Percentiles rank a stretch among this genome's conserved stretches.
phyloP scores from a whole-genome alignment of 1,140 invertebrate genomes.

The Atta colombica region DNA sequence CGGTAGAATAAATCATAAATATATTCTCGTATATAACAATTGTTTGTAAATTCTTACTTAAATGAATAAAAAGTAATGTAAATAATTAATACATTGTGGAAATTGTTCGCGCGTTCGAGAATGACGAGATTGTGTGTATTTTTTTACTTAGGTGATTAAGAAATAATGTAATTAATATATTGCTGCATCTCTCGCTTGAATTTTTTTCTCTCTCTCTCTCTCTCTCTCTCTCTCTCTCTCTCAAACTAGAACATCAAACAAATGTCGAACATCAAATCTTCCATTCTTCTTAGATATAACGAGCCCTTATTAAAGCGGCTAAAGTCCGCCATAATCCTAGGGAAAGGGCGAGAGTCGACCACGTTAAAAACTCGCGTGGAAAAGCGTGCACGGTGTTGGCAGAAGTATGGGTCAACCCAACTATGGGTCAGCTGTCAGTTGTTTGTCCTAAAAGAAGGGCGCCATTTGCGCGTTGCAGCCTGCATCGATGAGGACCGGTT shows the following conservation, averaged over 20 bases:
- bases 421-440: constrained; percentile 84
- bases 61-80: background rate
- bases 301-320: constrained; percentile 40
- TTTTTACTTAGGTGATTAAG: background rate
- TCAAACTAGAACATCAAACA: background rate
- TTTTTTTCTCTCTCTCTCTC: background rate
- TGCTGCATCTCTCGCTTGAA: background rate
- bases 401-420: constrained; percentile 78
- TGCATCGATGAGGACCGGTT: constrained; percentile 39
- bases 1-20: background rate
- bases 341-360: background rate
- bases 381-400: constrained; percentile 80
- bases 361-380: constrained; percentile 35
- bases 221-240: too few relatives aligned
- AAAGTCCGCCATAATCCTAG: background rate
- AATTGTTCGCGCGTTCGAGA: too few relatives aligned
- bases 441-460: constrained; percentile 82
- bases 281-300: constrained; percentile 20
- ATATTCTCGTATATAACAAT: background rate
- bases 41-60: background rate
- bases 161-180: background rate
- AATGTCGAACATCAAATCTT: background rate
- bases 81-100: background rate
- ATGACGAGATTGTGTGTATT: too few relatives aligned
- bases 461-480: constrained; percentile 71